A percentile compares a stretch with the other conserved stretches of the same genome.
These are phyloP conservation scores for Bryconaethiops microstoma DNA, from an alignment of 2,797 vertebrate genomes.

Conservation along the genomic window DNA sequence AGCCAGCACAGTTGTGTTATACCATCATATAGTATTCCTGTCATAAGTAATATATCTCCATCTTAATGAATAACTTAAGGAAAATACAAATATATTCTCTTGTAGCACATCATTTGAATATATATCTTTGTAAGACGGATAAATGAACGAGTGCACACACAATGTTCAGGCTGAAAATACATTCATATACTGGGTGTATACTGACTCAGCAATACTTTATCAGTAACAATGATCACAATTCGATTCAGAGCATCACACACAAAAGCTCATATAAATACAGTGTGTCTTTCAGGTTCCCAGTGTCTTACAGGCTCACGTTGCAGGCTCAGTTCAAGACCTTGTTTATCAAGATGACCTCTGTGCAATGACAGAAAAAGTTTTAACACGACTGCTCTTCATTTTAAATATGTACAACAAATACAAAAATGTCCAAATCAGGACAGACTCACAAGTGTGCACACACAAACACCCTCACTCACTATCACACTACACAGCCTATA, in stretches of 20 bases:
- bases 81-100: slow-evolving; percentile 55
- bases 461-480: slow-evolving; percentile 30
- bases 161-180: slow-evolving; percentile 43
- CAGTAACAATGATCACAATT: slow-evolving; percentile 20
- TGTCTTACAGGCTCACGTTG: slow-evolving; percentile 25
- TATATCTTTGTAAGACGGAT: slow-evolving; percentile 37
- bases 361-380: neutral
- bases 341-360: slow-evolving; percentile 61
- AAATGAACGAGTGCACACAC: slow-evolving; percentile 40
- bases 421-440: slow-evolving; percentile 47
- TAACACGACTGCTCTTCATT: slow-evolving; percentile 33
- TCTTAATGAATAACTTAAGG: slow-evolving; percentile 21
- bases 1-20: slow-evolving; percentile 19
- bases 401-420: slow-evolving; percentile 52
- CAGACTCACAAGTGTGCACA: slow-evolving; percentile 3
- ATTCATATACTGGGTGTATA: slow-evolving; percentile 45
- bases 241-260: slow-evolving; percentile 22
- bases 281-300: slow-evolving; percentile 18
- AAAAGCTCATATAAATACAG: slow-evolving; percentile 29
- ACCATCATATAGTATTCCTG: slow-evolving; percentile 7
- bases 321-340: slow-evolving; percentile 45
- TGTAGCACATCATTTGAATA: slow-evolving; percentile 41
- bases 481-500: slow-evolving; percentile 46
- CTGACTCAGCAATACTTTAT: slow-evolving; percentile 30
- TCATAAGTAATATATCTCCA: slow-evolving; percentile 29